phyloP scores from a whole-genome alignment of 2,888 invertebrate species.

The Acanthopleura granulata region DNA sequence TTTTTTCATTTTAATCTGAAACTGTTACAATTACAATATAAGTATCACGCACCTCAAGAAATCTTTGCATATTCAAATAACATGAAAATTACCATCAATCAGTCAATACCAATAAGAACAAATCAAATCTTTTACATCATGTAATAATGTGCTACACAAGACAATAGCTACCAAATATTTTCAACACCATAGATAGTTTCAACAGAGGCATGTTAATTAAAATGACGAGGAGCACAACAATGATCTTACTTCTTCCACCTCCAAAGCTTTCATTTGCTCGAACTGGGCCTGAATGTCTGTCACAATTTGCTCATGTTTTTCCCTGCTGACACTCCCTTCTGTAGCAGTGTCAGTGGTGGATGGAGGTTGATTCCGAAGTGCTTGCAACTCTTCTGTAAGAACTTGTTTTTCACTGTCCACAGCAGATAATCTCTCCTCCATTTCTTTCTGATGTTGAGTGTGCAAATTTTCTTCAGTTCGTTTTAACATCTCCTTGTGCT shows the following conservation, averaged over 20 bases:
- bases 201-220: too few relatives aligned
- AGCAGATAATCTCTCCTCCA: constrained; percentile 26
- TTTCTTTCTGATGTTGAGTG: constrained; percentile 1
- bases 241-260: constrained; percentile 18
- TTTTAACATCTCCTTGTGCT: not conserved
- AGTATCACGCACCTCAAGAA: too few relatives aligned
- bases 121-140: too few relatives aligned
- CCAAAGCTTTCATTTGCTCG: constrained; percentile 11
- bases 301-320: constrained; percentile 19
- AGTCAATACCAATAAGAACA: too few relatives aligned
- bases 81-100: too few relatives aligned
- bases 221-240: not conserved
- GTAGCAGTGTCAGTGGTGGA: constrained; percentile 23
- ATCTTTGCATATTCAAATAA: too few relatives aligned
- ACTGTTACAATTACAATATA: too few relatives aligned
- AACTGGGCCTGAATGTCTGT: constrained; percentile 21
- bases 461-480: constrained; percentile 21
- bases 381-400: constrained; percentile 27
- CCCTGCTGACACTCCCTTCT: constrained; percentile 10
- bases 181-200: too few relatives aligned
- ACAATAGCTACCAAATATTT: too few relatives aligned
- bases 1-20: too few relatives aligned
- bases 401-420: constrained; percentile 19
- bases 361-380: constrained; percentile 21
- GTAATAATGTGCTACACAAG: too few relatives aligned